phyloP scores from a whole-genome alignment of 1,140 invertebrate species.

The Daktulosphaira vitifoliae region DNA sequence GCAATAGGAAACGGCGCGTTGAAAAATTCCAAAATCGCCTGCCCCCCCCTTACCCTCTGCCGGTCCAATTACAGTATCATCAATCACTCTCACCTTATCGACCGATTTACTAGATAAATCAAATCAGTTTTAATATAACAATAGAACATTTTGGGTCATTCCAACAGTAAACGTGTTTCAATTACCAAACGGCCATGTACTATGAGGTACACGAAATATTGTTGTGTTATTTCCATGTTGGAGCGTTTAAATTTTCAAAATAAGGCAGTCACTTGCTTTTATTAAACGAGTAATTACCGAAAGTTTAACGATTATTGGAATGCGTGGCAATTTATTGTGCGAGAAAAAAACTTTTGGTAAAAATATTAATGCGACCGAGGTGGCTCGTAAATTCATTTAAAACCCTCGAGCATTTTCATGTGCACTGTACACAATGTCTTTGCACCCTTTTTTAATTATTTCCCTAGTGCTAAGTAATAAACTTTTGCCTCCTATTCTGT shows the following conservation, averaged over 20 bases:
- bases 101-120: constrained; percentile 13
- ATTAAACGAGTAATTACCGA: too few relatives aligned
- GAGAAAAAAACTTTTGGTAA: neutral
- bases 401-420: constrained; percentile 16
- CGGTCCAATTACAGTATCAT: constrained; percentile 17
- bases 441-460: constrained; percentile 33
- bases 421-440: constrained; percentile 21
- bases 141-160: neutral
- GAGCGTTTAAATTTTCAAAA: neutral
- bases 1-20: neutral
- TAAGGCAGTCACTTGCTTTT: too few relatives aligned
- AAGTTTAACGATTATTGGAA: too few relatives aligned
- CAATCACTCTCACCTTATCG: constrained; percentile 3
- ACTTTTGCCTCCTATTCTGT: constrained; percentile 24
- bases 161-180: neutral
- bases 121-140: constrained; percentile 23
- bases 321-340: too few relatives aligned
- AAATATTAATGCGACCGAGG: constrained; percentile 1
- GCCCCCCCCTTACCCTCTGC: neutral
- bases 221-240: too few relatives aligned
- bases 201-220: too few relatives aligned
- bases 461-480: constrained; percentile 23
- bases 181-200: neutral
- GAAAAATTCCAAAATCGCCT: constrained; percentile 18
- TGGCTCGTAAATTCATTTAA: constrained; percentile 23